A percentile compares a stretch with the other conserved stretches of the same genome.
phyloP scores from a whole-genome alignment of 2,113 vertebrate species.

The Hippolais icterina region DNA sequence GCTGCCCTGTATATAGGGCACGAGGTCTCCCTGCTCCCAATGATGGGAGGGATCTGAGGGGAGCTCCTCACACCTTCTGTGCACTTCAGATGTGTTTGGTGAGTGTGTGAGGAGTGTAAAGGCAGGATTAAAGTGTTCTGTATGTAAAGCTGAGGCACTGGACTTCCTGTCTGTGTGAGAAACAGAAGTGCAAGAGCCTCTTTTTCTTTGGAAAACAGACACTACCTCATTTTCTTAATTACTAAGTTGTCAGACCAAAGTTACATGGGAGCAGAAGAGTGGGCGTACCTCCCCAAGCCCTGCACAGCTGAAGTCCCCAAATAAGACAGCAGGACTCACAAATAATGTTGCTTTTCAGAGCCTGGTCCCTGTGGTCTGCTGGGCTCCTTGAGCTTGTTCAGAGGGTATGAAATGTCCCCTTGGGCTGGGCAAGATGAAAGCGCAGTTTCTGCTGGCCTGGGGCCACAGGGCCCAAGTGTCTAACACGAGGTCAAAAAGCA shows the following conservation, averaged over 20 bases:
- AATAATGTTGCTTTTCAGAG: background rate
- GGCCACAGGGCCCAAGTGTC: background rate
- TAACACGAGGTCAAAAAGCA: background rate
- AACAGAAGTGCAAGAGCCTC: background rate
- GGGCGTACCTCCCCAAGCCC: background rate
- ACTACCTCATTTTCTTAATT: background rate
- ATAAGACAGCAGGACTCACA: background rate
- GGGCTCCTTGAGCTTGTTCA: background rate
- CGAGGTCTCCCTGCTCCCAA: background rate
- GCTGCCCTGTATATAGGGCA: background rate
- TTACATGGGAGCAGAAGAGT: background rate
- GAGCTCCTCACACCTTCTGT: background rate
- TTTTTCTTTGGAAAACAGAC: background rate
- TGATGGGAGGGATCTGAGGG: background rate
- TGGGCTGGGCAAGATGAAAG: constrained; percentile 27
- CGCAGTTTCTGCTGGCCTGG: background rate
- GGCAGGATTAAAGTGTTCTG: background rate
- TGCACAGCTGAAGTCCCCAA: background rate
- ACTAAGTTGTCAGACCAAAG: background rate
- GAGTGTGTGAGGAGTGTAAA: background rate
- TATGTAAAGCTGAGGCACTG: background rate
- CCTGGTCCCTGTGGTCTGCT: accelerated
- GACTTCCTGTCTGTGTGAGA: background rate
- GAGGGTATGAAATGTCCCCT: background rate
- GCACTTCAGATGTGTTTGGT: background rate